Base-by-base conservation (phyloP, 2,113 vertebrate genomes). In the Microcebus lehilahytsara region DNA sequence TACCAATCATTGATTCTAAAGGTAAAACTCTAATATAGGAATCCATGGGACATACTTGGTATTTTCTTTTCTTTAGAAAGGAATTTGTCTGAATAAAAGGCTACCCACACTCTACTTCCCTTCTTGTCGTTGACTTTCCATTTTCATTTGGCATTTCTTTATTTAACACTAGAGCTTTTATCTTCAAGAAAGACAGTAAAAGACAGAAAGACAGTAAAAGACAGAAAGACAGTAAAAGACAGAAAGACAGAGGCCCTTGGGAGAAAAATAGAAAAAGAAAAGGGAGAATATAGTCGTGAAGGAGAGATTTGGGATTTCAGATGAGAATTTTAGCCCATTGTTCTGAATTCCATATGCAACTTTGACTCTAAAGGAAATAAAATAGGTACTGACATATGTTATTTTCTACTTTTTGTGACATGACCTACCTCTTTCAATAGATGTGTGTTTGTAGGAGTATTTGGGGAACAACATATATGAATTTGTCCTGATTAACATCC, bases 401-500 rank as follows among this genome's bases (percentile, higher is more conserved):
- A n/a, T 37, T 69, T 94, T 84, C 62, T 79, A 56, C 74, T 74
- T 91, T 97, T 66, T 5, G 0, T 85, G 51, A 89, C n/a, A 86
- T 67, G 74, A 53, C 79, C 89, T 92, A 84, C 17, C 77, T 97
- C 42, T 71, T 87, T 91, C 62, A 80, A 17, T n/a, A 42, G 58
- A 74, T 89, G 3, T 88, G 51, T 77, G 42, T 34, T 85, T 93
- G 13, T 69, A 75, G 34, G 30, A 89, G n/a, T 71, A 94, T 95
- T 95, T 64, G 17, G 51, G 58, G 46, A 85, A 81, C 13, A 84
- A 81, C 49, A 23, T 79, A 74, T 56, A 20, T 92, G 80, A 92
- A 78, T 83, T 88, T 85, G 85, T 81, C 34, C 79, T 79, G n/a
- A 93, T 93, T 90, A 92, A 56, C 32, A 94, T 79, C 58, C 74